Evolutionary conservation across 2,888 invertebrate species (phyloP).

Genomic region (Busseola fusca): DNA sequence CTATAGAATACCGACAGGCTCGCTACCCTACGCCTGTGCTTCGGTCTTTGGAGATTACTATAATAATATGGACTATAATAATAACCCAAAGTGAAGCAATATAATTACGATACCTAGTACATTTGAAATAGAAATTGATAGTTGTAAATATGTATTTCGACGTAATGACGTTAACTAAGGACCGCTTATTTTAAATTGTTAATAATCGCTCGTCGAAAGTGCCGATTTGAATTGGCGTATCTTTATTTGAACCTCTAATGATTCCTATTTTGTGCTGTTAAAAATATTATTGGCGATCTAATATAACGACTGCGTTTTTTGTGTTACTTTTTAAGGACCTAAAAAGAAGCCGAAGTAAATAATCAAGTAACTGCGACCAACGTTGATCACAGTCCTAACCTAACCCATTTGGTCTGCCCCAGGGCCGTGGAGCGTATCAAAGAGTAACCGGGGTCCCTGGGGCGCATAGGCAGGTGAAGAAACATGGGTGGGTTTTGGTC

Average conservation of each 20-base stretch:
- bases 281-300: background rate
- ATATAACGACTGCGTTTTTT: background rate
- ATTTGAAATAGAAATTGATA: conserved; percentile 32
- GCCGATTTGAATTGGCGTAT: conserved; percentile 11
- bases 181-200: conserved; percentile 49
- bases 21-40: no score
- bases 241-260: background rate
- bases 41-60: no score
- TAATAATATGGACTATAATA: no score
- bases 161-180: background rate
- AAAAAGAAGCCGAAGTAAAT: background rate
- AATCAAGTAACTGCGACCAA: background rate
- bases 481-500: no score
- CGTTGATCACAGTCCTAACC: no score
- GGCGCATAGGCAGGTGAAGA: no score
- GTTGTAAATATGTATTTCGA: no score
- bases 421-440: no score
- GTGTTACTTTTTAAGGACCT: background rate
- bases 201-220: conserved; percentile 36
- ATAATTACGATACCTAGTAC: conserved; percentile 1
- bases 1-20: no score
- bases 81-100: conserved; percentile 13
- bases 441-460: no score
- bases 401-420: no score
- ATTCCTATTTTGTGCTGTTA: background rate